phyloP scores from a whole-genome alignment of 2,113 vertebrate species.

The Clarias magur region DNA sequence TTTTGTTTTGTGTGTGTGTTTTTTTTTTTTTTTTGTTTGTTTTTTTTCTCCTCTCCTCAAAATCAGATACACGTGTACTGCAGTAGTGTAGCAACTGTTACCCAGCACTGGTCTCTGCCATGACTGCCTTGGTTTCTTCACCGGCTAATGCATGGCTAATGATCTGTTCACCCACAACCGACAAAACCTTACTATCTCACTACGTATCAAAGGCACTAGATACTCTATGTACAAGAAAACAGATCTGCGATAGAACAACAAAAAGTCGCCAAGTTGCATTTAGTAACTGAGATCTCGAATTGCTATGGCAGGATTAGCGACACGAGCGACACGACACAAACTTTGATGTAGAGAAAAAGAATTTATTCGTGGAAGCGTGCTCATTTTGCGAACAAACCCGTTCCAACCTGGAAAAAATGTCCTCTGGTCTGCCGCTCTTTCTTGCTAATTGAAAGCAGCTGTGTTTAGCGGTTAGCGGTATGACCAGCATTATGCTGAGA shows the following conservation, averaged over 20 bases:
- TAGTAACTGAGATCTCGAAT: not conserved
- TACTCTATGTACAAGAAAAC: not conserved
- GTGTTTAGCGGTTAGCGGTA: conserved; percentile 42
- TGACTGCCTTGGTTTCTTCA: not conserved
- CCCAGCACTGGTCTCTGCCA: not conserved
- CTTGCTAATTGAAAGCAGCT: conserved; percentile 51
- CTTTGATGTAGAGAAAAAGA: not conserved
- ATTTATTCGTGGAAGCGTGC: not conserved
- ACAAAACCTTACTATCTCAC: not conserved
- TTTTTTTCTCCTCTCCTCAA: not conserved
- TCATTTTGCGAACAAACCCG: not conserved
- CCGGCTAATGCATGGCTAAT: not conserved
- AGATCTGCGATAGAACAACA: not conserved
- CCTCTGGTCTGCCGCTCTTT: conserved; percentile 25
- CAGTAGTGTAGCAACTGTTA: not conserved
- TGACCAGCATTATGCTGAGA: conserved; percentile 20
- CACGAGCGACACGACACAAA: not conserved
- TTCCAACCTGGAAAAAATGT: conserved; percentile 5
- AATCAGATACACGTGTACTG: not conserved
- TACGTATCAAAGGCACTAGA: not conserved
- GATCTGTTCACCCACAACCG: not conserved
- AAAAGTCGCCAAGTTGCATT: no score
- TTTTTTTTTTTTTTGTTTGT: not conserved
- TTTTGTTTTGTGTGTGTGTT: not conserved
- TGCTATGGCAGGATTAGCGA: not conserved